These are phyloP conservation scores for Acanthosepion lycidas DNA, from an alignment of 2,888 invertebrate genomes.

Conservation along the genomic window DNA sequence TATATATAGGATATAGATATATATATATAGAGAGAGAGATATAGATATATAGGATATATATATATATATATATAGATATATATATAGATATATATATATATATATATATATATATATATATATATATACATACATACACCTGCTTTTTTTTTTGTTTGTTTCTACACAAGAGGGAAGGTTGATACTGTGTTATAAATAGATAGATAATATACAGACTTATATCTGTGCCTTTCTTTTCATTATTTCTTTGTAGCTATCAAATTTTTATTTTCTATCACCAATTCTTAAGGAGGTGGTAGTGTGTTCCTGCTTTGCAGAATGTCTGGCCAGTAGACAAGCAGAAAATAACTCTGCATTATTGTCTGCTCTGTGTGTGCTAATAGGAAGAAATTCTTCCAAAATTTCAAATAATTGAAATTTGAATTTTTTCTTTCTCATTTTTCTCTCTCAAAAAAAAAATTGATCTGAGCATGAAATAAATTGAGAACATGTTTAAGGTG, in stretches of 20 bases:
- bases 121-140: neutral
- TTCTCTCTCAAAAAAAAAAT: neutral
- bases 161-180: neutral
- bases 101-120: no score
- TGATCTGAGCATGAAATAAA: neutral
- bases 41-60: no score
- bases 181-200: neutral
- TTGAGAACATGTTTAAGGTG: neutral
- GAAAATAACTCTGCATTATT: neutral
- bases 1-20: no score
- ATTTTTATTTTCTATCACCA: neutral
- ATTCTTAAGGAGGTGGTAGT: neutral
- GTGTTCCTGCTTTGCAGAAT: neutral
- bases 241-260: no score
- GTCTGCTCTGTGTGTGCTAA: constrained; percentile 17
- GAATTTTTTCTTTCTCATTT: constrained; percentile 12
- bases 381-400: constrained; percentile 33
- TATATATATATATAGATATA: no score
- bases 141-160: no score
- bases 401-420: constrained; percentile 33
- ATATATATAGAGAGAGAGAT: no score
- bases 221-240: no score
- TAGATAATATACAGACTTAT: neutral
- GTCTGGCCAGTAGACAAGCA: neutral
- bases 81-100: no score